phyloP scores from a whole-genome alignment of 2,113 vertebrate species.

The Crotalus tigris region DNA sequence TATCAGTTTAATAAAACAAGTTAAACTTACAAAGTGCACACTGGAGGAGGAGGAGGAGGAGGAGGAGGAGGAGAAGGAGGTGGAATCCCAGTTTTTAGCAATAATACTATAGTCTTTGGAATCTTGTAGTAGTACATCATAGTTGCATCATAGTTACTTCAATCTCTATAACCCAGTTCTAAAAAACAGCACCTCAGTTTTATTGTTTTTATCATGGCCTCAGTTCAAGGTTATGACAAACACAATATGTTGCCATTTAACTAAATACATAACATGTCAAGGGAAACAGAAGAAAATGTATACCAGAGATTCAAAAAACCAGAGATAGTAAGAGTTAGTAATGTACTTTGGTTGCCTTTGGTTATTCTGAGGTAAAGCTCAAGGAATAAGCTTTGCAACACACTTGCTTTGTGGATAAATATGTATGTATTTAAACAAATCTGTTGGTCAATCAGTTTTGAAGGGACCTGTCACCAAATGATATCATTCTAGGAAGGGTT shows the following conservation, averaged over 20 bases:
- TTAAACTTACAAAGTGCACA: background rate
- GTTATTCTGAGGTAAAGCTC: background rate
- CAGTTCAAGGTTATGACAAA: slow-evolving; percentile 19
- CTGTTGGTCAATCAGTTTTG: background rate
- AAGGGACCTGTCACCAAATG: background rate
- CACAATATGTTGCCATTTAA: background rate
- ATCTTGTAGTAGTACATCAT: background rate
- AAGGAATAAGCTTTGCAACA: background rate
- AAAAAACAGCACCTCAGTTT: background rate
- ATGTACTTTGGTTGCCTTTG: background rate
- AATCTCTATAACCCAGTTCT: background rate
- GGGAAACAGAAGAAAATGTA: slow-evolving; percentile 8
- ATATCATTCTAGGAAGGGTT: background rate
- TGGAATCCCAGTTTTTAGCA: background rate
- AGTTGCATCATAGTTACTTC: background rate
- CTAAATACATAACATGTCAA: slow-evolving; percentile 11
- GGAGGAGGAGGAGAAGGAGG: background rate
- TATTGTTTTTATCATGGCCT: background rate
- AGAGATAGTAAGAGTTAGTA: background rate
- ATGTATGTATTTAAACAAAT: background rate
- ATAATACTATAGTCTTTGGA: background rate
- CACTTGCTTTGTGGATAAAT: background rate
- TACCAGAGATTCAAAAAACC: background rate
- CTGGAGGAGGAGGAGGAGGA: no score
- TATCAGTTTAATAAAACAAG: background rate